Percentiles rank a stretch among this genome's conserved stretches.
These are phyloP conservation scores for Drosophila burlai DNA, from an alignment of 1,140 invertebrate species.

Conservation along the genomic window DNA sequence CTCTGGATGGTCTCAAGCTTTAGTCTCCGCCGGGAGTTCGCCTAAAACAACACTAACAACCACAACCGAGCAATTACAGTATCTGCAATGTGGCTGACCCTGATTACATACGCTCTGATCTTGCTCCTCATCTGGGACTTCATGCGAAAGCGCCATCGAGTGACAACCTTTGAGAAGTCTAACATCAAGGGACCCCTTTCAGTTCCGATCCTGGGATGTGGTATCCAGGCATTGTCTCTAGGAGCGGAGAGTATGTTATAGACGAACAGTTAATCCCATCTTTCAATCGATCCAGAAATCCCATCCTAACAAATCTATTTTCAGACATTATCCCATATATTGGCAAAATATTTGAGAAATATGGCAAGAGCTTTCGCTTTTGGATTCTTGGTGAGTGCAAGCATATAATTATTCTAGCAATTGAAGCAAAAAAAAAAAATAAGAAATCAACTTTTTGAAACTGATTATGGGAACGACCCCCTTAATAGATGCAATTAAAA, in stretches of 20 bases:
- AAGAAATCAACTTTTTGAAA: too few species aligned
- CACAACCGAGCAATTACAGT: constrained; percentile 86
- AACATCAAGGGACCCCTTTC: constrained; percentile 51
- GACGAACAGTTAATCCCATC: too few species aligned
- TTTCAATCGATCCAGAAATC: too few species aligned
- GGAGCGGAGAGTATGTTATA: constrained; percentile 73
- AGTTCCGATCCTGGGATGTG: constrained; percentile 58
- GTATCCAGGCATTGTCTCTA: constrained; percentile 44
- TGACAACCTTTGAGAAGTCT: constrained; percentile 29
- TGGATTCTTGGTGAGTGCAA: constrained; percentile 86
- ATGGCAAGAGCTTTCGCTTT: constrained; percentile 85
- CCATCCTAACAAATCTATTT: too few species aligned
- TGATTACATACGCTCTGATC: constrained; percentile 38
- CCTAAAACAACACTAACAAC: too few species aligned
- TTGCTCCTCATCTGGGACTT: constrained; percentile 63
- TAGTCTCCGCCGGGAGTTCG: too few species aligned
- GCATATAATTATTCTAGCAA: background rate
- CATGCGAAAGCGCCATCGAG: constrained; percentile 53
- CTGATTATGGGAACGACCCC: too few species aligned
- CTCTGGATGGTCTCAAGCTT: too few species aligned
- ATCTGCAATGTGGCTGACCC: constrained; percentile 56
- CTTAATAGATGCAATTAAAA: too few species aligned
- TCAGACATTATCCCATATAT: too few species aligned
- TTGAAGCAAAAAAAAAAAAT: too few species aligned
- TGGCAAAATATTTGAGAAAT: constrained; percentile 54